These are phyloP conservation scores for Deilephila porcellus DNA, from an alignment of 2,888 invertebrate species.

Conservation along the genomic window DNA sequence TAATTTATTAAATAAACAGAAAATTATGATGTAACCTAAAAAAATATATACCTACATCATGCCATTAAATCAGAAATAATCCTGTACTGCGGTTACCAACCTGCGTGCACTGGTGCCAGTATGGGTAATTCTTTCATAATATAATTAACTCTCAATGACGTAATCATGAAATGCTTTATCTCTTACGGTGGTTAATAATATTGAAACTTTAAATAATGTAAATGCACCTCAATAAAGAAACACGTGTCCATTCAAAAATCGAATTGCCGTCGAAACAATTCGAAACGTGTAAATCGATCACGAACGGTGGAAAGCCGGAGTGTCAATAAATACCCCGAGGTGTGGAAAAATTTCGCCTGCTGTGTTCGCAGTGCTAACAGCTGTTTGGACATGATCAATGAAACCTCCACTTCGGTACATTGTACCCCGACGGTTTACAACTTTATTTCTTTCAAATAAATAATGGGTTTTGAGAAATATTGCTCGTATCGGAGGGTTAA, in stretches of 20 bases:
- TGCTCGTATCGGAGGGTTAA: not conserved
- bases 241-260: not conserved
- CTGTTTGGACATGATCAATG: constrained; percentile 12
- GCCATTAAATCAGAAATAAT: no score
- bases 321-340: constrained; percentile 21
- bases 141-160: no score
- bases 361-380: not conserved
- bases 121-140: no score
- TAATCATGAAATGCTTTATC: no score
- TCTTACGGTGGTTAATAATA: no score
- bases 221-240: no score
- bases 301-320: not conserved
- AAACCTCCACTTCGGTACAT: not conserved
- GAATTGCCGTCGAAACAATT: not conserved
- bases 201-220: no score
- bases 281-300: constrained; percentile 3
- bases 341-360: not conserved
- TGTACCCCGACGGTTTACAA: constrained; percentile 18
- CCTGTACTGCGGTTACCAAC: no score
- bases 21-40: no score
- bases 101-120: no score
- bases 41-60: no score
- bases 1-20: no score
- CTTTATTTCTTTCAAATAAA: not conserved
- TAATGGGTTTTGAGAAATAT: not conserved